These are phyloP conservation scores for Amniataba percoides DNA, from an alignment of 2,797 vertebrate genomes.

Conservation along the genomic window DNA sequence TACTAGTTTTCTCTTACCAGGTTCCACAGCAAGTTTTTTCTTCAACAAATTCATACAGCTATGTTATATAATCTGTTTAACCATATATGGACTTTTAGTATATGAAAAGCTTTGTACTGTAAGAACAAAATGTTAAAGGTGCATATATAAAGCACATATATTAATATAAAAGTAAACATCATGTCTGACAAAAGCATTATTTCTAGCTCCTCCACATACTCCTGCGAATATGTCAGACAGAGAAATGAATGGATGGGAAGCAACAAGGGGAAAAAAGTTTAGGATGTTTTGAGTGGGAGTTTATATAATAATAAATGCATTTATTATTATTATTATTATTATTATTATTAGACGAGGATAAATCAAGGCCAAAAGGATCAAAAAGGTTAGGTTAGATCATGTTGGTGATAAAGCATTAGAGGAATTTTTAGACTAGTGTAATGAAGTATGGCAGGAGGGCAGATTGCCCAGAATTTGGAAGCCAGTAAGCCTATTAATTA, in stretches of 20 bases:
- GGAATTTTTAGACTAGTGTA: constrained; percentile 49
- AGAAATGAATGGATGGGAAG: constrained; percentile 3
- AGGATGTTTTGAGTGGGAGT: constrained; percentile 9
- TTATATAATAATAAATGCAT: neutral
- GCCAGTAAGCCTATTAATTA: constrained; percentile 63
- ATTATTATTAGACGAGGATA: constrained; percentile 26
- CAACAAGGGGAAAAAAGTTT: neutral
- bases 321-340: constrained; percentile 15
- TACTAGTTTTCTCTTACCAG: neutral
- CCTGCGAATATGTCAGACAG: constrained; percentile 3
- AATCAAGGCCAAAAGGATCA: constrained; percentile 30
- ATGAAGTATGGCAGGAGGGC: constrained; percentile 58
- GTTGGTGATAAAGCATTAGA: constrained; percentile 44
- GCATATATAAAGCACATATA: neutral
- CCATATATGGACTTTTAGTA: neutral
- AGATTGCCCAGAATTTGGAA: constrained; percentile 61
- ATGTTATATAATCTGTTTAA: neutral
- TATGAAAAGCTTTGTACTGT: neutral
- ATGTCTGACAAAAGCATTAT: neutral
- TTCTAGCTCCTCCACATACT: neutral
- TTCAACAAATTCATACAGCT: neutral
- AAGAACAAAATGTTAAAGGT: neutral
- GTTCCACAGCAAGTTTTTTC: neutral
- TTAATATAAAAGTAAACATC: neutral
- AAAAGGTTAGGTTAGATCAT: constrained; percentile 44